Evolutionary conservation across 2,113 vertebrate species (phyloP).

Genomic region (Malurus elegans): DNA sequence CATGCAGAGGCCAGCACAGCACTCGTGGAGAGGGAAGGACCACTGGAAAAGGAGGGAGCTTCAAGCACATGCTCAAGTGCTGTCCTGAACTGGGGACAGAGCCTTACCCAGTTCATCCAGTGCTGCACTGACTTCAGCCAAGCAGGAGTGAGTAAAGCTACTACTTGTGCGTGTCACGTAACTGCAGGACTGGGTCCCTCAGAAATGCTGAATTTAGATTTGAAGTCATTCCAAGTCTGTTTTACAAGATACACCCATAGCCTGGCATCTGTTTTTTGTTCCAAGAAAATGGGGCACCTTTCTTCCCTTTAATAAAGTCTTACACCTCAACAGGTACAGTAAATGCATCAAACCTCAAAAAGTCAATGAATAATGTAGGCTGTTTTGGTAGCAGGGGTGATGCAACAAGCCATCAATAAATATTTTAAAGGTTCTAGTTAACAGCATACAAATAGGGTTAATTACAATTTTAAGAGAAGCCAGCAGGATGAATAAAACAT

Average conservation of each 20-base stretch:
- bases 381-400: constrained; percentile 12
- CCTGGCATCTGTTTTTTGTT: background rate
- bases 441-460: constrained; percentile 51
- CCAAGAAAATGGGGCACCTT: background rate
- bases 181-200: background rate
- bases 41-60: background rate
- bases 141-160: background rate
- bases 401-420: constrained; percentile 56
- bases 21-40: background rate
- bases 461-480: constrained; percentile 58
- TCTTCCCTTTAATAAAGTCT: background rate
- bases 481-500: constrained; percentile 56
- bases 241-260: background rate
- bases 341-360: constrained; percentile 20
- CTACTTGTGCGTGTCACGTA: background rate
- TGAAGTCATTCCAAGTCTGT: background rate
- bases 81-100: background rate
- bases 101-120: background rate
- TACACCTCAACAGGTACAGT: constrained; percentile 6
- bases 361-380: constrained; percentile 50
- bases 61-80: background rate
- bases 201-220: background rate
- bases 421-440: constrained; percentile 55
- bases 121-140: background rate
- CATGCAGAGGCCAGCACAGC: background rate